These are phyloP conservation scores for Macrocentrus cingulum DNA, from an alignment of 1,140 invertebrate species.

Conservation along the genomic window DNA sequence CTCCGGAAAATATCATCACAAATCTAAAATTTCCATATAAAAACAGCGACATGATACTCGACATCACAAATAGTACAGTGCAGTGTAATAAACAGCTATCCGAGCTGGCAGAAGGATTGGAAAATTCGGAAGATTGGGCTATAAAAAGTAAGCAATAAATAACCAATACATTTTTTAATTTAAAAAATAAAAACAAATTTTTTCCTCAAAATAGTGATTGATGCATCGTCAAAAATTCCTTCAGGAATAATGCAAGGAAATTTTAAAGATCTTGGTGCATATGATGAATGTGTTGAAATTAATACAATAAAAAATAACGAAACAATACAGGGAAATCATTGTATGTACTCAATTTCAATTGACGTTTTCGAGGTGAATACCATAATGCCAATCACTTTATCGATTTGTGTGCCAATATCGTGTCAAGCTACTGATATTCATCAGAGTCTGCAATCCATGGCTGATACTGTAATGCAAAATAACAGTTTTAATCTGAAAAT, in stretches of 20 bases:
- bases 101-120: not conserved
- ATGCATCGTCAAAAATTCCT: slow-evolving; percentile 46
- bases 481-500: too few species aligned
- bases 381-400: not conserved
- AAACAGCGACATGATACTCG: too few species aligned
- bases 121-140: not conserved
- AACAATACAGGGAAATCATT: not conserved
- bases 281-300: slow-evolving; percentile 42
- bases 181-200: not conserved
- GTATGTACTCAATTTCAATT: slow-evolving; percentile 6
- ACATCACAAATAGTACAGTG: too few species aligned
- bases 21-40: too few species aligned
- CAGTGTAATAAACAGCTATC: not conserved
- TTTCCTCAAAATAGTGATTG: slow-evolving; percentile 39
- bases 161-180: not conserved
- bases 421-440: not conserved
- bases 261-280: slow-evolving; percentile 42
- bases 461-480: too few species aligned
- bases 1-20: too few species aligned
- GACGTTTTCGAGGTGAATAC: not conserved
- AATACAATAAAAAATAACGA: slow-evolving; percentile 11
- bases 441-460: too few species aligned
- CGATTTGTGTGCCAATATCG: not conserved
- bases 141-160: not conserved
- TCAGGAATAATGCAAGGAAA: slow-evolving; percentile 45